Evolutionary conservation across 2,113 vertebrate genomes (phyloP).

Genomic region (Periophthalmodon schlosseri): DNA sequence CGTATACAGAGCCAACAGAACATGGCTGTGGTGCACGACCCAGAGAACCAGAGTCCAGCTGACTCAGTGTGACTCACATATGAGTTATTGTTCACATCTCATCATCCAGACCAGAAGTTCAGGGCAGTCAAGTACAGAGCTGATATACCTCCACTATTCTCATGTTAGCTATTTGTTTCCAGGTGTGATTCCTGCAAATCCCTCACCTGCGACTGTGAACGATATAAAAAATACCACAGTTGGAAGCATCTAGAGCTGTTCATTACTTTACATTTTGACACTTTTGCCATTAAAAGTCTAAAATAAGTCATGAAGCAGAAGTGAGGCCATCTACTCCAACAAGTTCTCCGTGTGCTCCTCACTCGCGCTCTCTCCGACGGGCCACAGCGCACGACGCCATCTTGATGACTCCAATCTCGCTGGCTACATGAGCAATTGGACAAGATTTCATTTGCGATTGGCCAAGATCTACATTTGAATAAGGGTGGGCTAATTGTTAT

Average conservation of each 20-base stretch:
- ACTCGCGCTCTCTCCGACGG: not conserved
- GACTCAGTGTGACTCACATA: not conserved
- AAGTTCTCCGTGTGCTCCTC: not conserved
- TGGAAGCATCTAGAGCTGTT: not conserved
- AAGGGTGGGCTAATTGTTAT: constrained; percentile 92
- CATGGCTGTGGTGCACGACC: not conserved
- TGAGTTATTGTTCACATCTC: not conserved
- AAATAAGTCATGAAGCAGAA: constrained; percentile 2
- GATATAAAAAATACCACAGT: not conserved
- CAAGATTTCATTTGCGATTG: constrained; percentile 74
- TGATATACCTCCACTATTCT: not conserved
- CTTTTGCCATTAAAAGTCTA: not conserved
- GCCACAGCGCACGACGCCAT: not conserved
- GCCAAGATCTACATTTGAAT: constrained; percentile 90
- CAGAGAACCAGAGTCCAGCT: not conserved
- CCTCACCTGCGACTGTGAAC: not conserved
- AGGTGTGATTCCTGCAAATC: not conserved
- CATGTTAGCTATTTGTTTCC: not conserved
- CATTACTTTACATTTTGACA: not conserved
- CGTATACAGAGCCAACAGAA: not conserved
- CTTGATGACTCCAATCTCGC: constrained; percentile 8
- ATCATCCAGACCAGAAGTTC: not conserved
- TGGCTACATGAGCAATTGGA: constrained; percentile 10
- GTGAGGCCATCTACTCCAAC: not conserved
- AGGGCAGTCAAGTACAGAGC: not conserved